Evolutionary conservation across 2,113 vertebrate species (phyloP).

Genomic region (Lates calcarifer): DNA sequence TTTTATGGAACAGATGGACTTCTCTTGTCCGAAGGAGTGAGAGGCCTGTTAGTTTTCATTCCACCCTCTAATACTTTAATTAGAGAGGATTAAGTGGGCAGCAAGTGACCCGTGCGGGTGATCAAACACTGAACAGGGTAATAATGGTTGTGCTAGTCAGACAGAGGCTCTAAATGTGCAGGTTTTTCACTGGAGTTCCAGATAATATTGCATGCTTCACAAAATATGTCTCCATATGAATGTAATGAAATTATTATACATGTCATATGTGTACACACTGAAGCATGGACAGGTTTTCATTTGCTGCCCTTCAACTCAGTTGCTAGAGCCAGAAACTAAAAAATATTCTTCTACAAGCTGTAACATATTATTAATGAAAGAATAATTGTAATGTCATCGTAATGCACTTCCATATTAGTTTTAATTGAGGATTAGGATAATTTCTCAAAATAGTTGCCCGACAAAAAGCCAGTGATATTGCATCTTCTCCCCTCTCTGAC

Average conservation of each 20-base stretch:
- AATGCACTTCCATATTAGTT: not conserved
- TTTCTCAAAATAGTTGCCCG: not conserved
- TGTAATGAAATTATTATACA: not conserved
- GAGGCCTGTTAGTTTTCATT: conserved; percentile 71
- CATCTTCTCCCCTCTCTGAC: not conserved
- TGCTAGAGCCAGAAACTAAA: not conserved
- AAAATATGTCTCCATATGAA: not conserved
- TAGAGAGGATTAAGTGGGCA: conserved; percentile 61
- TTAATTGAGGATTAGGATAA: not conserved
- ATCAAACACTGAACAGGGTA: conserved; percentile 59
- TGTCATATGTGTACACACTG: not conserved
- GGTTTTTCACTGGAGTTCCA: not conserved
- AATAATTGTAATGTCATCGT: not conserved
- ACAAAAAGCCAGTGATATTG: not conserved
- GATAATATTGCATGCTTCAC: not conserved
- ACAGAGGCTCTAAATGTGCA: conserved; percentile 10
- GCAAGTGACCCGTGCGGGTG: conserved; percentile 63
- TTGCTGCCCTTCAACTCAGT: not conserved
- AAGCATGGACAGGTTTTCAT: not conserved
- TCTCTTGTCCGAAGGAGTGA: conserved; percentile 54
- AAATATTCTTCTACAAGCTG: not conserved
- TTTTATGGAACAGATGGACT: conserved; percentile 75
- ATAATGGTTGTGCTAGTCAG: conserved; percentile 38
- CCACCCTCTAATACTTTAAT: conserved; percentile 64
- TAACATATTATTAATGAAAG: not conserved